Base-by-base conservation (phyloP, 1,140 invertebrate genomes). In the Galleria mellonella region DNA sequence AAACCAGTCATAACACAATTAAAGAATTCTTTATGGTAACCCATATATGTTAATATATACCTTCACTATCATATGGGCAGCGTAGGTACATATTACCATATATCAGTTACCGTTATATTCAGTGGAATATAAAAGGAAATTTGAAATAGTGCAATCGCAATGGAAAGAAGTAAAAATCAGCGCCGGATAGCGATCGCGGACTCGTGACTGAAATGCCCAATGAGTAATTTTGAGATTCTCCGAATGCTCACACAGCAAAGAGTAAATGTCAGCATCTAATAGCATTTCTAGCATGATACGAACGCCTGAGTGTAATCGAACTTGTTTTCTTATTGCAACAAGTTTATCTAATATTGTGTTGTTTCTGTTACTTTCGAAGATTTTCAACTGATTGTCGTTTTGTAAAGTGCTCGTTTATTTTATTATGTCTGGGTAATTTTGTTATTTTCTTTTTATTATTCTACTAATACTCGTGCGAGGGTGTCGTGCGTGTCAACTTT, bases 101-200 rank as follows among this genome's bases (percentile, higher is more conserved):
- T 43, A 35, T n/a, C 14, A 38, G 17, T 38, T 38, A 17, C 17
- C 9, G 17, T 0, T 9, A 23, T 38, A 69, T 63, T 64, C 56
- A 55, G 32, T 12, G 39, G 56, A 58, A 68, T 70, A 77, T 69
- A 66, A 66, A 75, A 73, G 76, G 59, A 77, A 81, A 82, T 83
- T 77, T 70, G 62, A 71, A 82, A 77, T 79, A 72, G 67, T 69
- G 72, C 78, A 77, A 76, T 83, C 55, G 74, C 71, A 76, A 81
- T 74, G 58, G 60, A 82, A 81, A 82, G 77, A 84, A 81, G 78
- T 81, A 83, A 83, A 84, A 84, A 84, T 84, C 81, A 84, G 65
- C 68, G 68, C 56, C 41, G 65, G 56, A 67, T 62, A 51, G 69
- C 55, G 69, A 73, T 63, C 58, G 63, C 59, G 52, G 55, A 47